Conservation (phyloP, 92 coral and sea anemone genomes). For the Palythoa grandiflora region DNA sequence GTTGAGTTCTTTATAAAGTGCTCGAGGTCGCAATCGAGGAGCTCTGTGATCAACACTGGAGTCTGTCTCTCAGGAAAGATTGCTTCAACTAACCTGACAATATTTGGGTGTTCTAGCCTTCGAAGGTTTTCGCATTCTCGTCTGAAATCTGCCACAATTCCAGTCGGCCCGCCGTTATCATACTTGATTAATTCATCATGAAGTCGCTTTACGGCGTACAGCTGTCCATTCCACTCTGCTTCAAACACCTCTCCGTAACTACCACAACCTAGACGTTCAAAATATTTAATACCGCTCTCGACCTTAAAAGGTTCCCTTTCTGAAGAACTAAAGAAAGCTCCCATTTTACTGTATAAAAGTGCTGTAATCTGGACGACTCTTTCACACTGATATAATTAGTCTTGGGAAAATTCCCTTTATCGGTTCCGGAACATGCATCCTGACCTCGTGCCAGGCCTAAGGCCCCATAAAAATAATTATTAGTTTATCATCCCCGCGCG, state of each 20-base stretch:
- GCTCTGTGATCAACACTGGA: slow-evolving; percentile 65
- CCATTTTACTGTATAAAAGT: background rate
- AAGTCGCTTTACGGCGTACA: slow-evolving; percentile 55
- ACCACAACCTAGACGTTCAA: slow-evolving; percentile 50
- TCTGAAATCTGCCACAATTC: slow-evolving; percentile 47
- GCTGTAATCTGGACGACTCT: background rate
- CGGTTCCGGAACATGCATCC: too few relatives aligned
- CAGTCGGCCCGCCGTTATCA: slow-evolving; percentile 34
- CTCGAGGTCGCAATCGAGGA: slow-evolving; percentile 58
- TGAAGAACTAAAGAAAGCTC: background rate
- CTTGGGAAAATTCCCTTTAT: background rate
- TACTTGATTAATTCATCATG: slow-evolving; percentile 42
- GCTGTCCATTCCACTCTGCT: slow-evolving; percentile 57
- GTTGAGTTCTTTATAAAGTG: slow-evolving; percentile 45
- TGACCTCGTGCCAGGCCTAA: too few relatives aligned
- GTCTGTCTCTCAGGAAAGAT: slow-evolving; percentile 40
- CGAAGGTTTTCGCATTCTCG: slow-evolving; percentile 61
- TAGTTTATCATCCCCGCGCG: too few relatives aligned
- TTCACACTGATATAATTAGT: background rate
- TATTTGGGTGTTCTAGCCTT: slow-evolving; percentile 60
- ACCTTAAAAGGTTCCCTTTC: background rate
- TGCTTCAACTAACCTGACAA: slow-evolving; percentile 49
- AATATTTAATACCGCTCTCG: slow-evolving; percentile 11
- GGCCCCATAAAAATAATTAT: too few relatives aligned
- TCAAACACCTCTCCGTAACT: slow-evolving; percentile 62